phyloP scores from a whole-genome alignment of 2,888 invertebrate species.

The Cryptocheilus praepositus region DNA sequence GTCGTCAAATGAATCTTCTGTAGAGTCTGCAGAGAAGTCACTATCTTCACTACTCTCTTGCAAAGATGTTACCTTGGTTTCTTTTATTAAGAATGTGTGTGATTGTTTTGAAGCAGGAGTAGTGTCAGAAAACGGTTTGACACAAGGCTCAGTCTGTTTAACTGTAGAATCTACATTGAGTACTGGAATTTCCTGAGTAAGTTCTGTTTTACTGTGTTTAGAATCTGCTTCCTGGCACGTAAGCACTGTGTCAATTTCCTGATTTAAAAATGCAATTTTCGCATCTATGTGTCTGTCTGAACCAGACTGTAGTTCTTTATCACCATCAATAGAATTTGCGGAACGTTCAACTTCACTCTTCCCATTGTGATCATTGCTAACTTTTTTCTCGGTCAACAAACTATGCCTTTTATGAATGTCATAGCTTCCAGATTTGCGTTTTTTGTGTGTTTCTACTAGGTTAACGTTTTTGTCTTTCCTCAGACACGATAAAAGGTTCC shows the following conservation, averaged over 20 bases:
- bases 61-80: constrained; percentile 33
- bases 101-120: constrained; percentile 11
- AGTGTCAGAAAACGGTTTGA: background rate
- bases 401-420: no score
- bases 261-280: constrained; percentile 45
- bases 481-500: background rate
- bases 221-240: constrained; percentile 4
- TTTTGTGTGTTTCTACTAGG: background rate
- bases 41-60: constrained; percentile 61
- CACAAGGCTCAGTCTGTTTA: no score
- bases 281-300: constrained; percentile 44
- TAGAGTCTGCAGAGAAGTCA: constrained; percentile 61
- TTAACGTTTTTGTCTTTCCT: background rate
- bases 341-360: no score
- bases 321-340: no score
- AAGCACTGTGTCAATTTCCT: constrained; percentile 8
- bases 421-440: background rate
- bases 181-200: constrained; percentile 1
- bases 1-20: constrained; percentile 55
- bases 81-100: constrained; percentile 42
- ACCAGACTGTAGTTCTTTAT: constrained; percentile 2
- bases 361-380: no score
- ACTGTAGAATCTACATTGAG: constrained; percentile 1
- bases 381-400: no score
- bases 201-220: constrained; percentile 1